Conservation (phyloP, 2,113 vertebrate genomes). For the Stigmatopora nigra region DNA sequence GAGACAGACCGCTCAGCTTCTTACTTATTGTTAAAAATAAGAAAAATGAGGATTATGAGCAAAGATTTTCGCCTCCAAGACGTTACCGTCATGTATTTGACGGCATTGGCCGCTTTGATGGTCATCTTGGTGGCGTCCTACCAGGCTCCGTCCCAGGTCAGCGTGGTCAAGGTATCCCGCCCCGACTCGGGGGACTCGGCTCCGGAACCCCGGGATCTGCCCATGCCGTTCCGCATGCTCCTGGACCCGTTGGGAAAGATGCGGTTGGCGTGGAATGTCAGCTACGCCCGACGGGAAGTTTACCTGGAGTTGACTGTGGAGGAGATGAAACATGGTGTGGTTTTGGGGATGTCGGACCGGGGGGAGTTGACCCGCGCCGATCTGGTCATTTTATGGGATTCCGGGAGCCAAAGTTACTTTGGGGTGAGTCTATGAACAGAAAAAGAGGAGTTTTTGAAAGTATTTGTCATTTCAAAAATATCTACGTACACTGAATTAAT, state of each 20-base stretch:
- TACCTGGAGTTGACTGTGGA: conserved; percentile 74
- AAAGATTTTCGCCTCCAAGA: conserved; percentile 71
- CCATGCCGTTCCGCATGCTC: conserved; percentile 77
- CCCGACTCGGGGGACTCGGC: not conserved
- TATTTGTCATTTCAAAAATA: too few relatives aligned
- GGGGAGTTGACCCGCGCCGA: conserved; percentile 82
- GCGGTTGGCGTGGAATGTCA: conserved; percentile 88
- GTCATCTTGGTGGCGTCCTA: conserved; percentile 84
- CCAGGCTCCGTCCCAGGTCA: conserved; percentile 51
- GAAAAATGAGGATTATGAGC: conserved; percentile 59
- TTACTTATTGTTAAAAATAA: too few relatives aligned
- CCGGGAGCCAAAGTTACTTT: conserved; percentile 76
- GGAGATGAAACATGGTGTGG: conserved; percentile 68
- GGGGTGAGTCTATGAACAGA: conserved; percentile 69
- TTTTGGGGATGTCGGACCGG: conserved; percentile 89
- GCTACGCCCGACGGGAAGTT: conserved; percentile 71
- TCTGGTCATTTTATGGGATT: conserved; percentile 81
- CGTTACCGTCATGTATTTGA: conserved; percentile 83
- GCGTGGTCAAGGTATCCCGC: conserved; percentile 34
- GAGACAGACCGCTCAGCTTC: not conserved
- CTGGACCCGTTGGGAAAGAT: conserved; percentile 78
- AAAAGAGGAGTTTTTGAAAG: not conserved
- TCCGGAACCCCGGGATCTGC: conserved; percentile 26
- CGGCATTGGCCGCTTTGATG: conserved; percentile 74
- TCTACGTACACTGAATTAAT: too few relatives aligned